Base-by-base conservation (phyloP, 2,797 vertebrate species). In the Notolabrus celidotus region DNA sequence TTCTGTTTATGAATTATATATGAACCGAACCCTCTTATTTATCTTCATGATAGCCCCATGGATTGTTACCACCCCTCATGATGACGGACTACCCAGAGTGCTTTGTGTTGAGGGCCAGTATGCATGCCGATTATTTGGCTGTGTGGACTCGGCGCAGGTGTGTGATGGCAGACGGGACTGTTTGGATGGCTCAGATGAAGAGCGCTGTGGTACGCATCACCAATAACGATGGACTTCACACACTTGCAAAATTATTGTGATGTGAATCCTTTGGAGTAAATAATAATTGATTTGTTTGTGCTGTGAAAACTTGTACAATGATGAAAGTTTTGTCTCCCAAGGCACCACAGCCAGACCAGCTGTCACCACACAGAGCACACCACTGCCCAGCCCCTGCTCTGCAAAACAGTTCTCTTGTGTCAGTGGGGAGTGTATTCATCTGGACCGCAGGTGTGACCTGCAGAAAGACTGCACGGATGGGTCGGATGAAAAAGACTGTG, bases 401-500 rank as follows among this genome's bases (percentile, higher is more conserved):
- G 19, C 54, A 1, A 95, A 93, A 53, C 96, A 96, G 82, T 94
- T 96, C 74, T 68, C 73, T 27, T 98, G 96, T 19, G 19, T 43
- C 57, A 95, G 93, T 0, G 95, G 96, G 1, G 96, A 97, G 70
- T 97, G 96, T 34, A 77, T 97, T 42, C 87, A 93, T 15, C 54
- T 83, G 10, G 88, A 93, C 39, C 93, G 73, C 64, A 92, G 80
- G 36, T 97, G 96, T 42, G 94, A 98, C 83, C 91, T 96, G 56
- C 90, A 52, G 39, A 90, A 43, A 0, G 93, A 97, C 90, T 97
- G 97, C 56, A 70, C 79, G 7, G 96, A 97, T 0, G 92, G 95
- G n/a, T 96, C 96, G 0, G 96, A 97, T 8, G 96, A 98, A 70
- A 90, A 63, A 2, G 71, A 82, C 88, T 97, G 97, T 45, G 95